A percentile compares a stretch with the other conserved stretches of the same genome.
These are phyloP conservation scores for Ophion slaviceki DNA, from an alignment of 2,888 invertebrate species.

Conservation along the genomic window DNA sequence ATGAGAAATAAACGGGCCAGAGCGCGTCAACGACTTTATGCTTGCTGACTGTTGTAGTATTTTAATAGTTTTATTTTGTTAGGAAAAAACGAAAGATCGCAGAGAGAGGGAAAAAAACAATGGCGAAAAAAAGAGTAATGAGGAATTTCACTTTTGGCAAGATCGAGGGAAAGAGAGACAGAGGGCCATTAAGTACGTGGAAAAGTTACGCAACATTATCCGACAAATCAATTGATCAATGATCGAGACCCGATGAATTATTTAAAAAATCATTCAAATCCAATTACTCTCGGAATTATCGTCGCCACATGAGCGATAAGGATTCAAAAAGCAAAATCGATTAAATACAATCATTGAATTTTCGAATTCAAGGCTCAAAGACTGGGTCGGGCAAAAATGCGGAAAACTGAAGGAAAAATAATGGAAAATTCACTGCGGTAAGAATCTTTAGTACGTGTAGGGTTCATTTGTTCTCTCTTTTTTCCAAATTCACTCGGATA, in stretches of 20 bases:
- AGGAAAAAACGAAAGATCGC: constrained; percentile 45
- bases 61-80: constrained; percentile 81
- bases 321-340: background rate
- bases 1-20: constrained; percentile 47
- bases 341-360: background rate
- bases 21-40: constrained; percentile 74
- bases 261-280: constrained; percentile 9
- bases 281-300: background rate
- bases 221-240: constrained; percentile 68
- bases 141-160: constrained; percentile 50
- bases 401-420: background rate
- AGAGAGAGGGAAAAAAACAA: constrained; percentile 43
- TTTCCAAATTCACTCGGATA: constrained; percentile 38
- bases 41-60: constrained; percentile 82
- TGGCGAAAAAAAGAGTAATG: constrained; percentile 33
- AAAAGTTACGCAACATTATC: constrained; percentile 53
- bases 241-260: constrained; percentile 43
- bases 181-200: background rate
- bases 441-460: constrained; percentile 3
- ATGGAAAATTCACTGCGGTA: background rate
- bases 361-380: background rate
- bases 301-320: background rate
- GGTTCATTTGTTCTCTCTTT: constrained; percentile 8
- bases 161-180: constrained; percentile 22
- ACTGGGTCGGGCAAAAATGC: background rate